These are phyloP conservation scores for Microchrysa polita DNA, from an alignment of 2,888 invertebrate genomes.

Conservation along the genomic window DNA sequence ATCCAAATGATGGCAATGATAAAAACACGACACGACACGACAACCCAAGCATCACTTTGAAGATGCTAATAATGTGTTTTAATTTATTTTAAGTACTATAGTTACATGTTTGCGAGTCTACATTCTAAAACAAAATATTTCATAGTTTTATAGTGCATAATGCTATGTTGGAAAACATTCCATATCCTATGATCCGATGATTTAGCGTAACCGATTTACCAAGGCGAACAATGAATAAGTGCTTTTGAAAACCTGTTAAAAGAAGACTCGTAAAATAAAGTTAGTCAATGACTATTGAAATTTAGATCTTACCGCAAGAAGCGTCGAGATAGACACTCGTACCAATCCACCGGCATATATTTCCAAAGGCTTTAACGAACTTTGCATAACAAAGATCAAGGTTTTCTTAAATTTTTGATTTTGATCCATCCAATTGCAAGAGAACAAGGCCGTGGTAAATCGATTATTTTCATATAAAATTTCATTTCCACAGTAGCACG, in stretches of 20 bases:
- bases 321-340: conserved; percentile 9
- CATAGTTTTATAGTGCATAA: too few species aligned
- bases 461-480: conserved; percentile 4
- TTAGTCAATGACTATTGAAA: neutral
- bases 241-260: conserved; percentile 5
- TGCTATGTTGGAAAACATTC: too few species aligned
- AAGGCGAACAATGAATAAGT: conserved; percentile 30
- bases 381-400: conserved; percentile 32
- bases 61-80: too few species aligned
- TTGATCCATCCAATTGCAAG: conserved; percentile 43
- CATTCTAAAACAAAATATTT: too few species aligned
- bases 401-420: conserved; percentile 27
- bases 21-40: too few species aligned
- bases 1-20: too few species aligned
- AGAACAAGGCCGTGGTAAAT: conserved; percentile 37
- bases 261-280: neutral
- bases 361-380: conserved; percentile 7
- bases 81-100: too few species aligned
- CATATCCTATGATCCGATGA: too few species aligned
- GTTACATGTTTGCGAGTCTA: too few species aligned
- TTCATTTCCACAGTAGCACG: conserved; percentile 43
- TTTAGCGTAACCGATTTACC: conserved; percentile 10
- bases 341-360: conserved; percentile 38
- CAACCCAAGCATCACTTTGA: too few species aligned
- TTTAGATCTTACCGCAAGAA: conserved; percentile 13